A percentile compares a stretch with the other conserved stretches of the same genome.
Evolutionary conservation across 2,113 vertebrate species (phyloP).

Genomic region (Heterochromis multidens): DNA sequence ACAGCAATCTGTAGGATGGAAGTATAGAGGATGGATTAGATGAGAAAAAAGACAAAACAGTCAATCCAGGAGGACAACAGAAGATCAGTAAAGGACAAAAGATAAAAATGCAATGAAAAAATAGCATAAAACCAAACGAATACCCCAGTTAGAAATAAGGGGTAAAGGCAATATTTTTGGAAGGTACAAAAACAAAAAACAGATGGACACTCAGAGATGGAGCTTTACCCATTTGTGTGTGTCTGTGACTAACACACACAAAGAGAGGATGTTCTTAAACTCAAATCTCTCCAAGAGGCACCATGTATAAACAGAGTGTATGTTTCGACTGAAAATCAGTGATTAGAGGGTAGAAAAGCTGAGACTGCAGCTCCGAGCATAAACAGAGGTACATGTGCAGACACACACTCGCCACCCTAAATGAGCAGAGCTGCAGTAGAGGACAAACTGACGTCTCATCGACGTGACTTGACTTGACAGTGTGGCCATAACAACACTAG

Average conservation of each 20-base stretch:
- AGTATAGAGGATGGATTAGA: neutral
- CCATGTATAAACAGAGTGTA: neutral
- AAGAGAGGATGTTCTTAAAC: too few relatives aligned
- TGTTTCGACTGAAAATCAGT: conserved; percentile 6
- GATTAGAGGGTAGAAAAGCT: neutral
- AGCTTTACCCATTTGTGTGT: neutral
- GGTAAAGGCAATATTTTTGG: neutral
- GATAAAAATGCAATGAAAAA: neutral
- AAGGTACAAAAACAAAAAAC: neutral
- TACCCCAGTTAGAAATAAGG: neutral
- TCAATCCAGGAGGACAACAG: neutral
- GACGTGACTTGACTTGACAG: conserved; percentile 56
- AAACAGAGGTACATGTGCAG: neutral
- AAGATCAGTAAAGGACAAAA: neutral
- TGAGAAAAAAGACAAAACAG: neutral
- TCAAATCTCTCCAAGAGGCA: too few relatives aligned
- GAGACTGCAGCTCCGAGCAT: neutral
- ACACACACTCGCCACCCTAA: neutral
- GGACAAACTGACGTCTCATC: conserved; percentile 18
- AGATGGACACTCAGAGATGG: neutral
- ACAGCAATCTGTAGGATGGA: neutral
- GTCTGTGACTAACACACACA: neutral
- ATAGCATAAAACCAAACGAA: neutral
- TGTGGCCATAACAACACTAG: conserved; percentile 37
- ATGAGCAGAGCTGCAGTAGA: conserved; percentile 13